Base-by-base conservation (phyloP, 2,113 vertebrate genomes). In the Macaca nemestrina region DNA sequence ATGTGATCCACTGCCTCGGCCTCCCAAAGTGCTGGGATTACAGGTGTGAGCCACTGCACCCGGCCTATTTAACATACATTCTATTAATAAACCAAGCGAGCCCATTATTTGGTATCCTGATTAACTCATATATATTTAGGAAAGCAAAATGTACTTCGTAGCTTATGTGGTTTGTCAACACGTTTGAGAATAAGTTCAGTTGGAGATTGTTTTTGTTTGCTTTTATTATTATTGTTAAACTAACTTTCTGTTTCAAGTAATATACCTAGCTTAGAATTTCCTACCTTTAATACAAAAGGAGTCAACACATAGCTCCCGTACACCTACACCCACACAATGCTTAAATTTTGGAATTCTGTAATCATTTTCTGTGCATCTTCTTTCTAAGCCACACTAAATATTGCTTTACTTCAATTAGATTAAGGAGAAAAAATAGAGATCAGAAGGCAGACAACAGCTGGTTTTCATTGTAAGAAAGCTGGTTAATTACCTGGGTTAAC, bases 181-280 rank as follows among this genome's bases (percentile, higher is more conserved):
- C 72, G 32, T 73, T 93, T 80, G 35, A 79, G 52, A 79, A n/a
- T 82, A 83, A 73, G 40, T 81, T 32, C 67, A 86, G 17, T 7
- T 23, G 57, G 67, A 96, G 48, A 84, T 17, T 78, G 25, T 64
- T 96, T 81, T 94, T 93, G 38, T 52, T 35, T 90, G 23, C 45
- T 59, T 92, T 82, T 81, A 20, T 90, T 93, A 64, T 86, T 93
- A 18, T 79, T 67, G 17, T 95, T 95, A 93, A 91, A 25, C 38
- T 55, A 85, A 94, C 84, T 92, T 91, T 95, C 57, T 78, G 45
- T 94, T 94, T 90, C 38, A 93, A 30, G 40, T 95, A 67, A 87
- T 50, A 73, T 18, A 78, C 50, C 35, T 90, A 43, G 6, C 81
- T 94, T 12, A 93, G 73, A 57, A 79, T 82, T 80, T 95, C 35